These are phyloP conservation scores for Amblyteles armatorius DNA, from an alignment of 2,888 invertebrate species.

Conservation along the genomic window DNA sequence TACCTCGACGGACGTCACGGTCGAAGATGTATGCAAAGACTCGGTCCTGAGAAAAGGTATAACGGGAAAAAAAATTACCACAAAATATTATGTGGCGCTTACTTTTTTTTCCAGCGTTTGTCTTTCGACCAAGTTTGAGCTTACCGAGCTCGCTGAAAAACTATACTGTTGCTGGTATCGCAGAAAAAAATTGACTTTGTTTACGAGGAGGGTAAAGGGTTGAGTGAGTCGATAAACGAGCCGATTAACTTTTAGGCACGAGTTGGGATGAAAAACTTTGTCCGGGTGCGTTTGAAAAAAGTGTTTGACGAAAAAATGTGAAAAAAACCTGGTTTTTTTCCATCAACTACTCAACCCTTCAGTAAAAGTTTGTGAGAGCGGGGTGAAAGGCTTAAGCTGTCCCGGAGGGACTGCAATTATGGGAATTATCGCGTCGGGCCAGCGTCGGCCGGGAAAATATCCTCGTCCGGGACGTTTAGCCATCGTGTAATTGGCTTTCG, in stretches of 20 bases:
- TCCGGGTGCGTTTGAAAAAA: conserved; percentile 32
- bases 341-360: conserved; percentile 37
- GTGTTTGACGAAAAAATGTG: conserved; percentile 13
- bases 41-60: conserved; percentile 29
- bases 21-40: conserved; percentile 9
- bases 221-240: conserved; percentile 66
- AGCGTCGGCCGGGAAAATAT: conserved; percentile 6
- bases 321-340: conserved; percentile 30
- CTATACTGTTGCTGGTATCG: conserved; percentile 27
- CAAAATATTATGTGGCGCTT: conserved; percentile 56
- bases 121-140: conserved; percentile 1
- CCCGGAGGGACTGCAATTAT: conserved; percentile 57
- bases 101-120: conserved; percentile 24
- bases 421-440: conserved; percentile 57
- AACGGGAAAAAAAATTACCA: conserved; percentile 34
- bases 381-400: conserved; percentile 58
- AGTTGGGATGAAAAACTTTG: conserved; percentile 45
- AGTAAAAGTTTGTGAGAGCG: conserved; percentile 58
- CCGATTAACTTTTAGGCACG: conserved; percentile 61
- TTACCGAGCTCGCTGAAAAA: neutral
- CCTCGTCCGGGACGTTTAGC: conserved; percentile 26
- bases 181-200: conserved; percentile 71
- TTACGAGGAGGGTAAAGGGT: conserved; percentile 68
- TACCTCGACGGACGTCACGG: neutral
- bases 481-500: conserved; percentile 63